phyloP scores from a whole-genome alignment of 2,797 vertebrate genomes.

The Trachurus trachurus region DNA sequence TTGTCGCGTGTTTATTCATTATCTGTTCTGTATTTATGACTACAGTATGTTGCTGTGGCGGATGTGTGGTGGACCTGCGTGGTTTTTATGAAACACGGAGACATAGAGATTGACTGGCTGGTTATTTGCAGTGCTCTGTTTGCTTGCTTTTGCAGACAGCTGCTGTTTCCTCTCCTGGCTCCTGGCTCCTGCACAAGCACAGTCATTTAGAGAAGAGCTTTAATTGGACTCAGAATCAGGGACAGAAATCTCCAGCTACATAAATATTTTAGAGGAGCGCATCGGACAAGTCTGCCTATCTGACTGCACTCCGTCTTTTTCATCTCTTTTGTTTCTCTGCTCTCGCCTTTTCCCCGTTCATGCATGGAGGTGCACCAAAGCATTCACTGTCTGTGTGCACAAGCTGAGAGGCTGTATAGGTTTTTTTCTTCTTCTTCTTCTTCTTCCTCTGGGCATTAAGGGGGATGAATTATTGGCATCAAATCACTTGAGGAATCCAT shows the following conservation, averaged over 20 bases:
- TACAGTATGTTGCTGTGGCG: not conserved
- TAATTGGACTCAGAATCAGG: conserved; percentile 80
- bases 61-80: not conserved
- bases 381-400: conserved; percentile 16
- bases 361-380: conserved; percentile 39
- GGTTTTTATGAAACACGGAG: conserved; percentile 31
- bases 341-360: conserved; percentile 13
- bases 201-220: conserved; percentile 69
- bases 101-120: conserved; percentile 11
- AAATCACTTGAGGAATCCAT: conserved; percentile 63
- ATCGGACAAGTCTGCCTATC: conserved; percentile 63
- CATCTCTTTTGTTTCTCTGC: conserved; percentile 40
- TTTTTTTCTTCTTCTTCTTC: not conserved
- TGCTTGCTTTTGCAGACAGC: conserved; percentile 34
- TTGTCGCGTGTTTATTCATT: conserved; percentile 9
- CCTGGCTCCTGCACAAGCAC: conserved; percentile 55
- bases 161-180: conserved; percentile 49
- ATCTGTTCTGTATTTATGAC: too few relatives aligned
- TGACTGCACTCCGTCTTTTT: conserved; percentile 54
- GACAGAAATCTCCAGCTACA: conserved; percentile 74
- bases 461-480: conserved; percentile 63
- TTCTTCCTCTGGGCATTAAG: conserved; percentile 42
- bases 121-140: conserved; percentile 31
- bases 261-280: conserved; percentile 79
- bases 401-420: conserved; percentile 26